Base-by-base conservation (phyloP, 1,140 invertebrate genomes). In the Caenorhabditis remanei region DNA sequence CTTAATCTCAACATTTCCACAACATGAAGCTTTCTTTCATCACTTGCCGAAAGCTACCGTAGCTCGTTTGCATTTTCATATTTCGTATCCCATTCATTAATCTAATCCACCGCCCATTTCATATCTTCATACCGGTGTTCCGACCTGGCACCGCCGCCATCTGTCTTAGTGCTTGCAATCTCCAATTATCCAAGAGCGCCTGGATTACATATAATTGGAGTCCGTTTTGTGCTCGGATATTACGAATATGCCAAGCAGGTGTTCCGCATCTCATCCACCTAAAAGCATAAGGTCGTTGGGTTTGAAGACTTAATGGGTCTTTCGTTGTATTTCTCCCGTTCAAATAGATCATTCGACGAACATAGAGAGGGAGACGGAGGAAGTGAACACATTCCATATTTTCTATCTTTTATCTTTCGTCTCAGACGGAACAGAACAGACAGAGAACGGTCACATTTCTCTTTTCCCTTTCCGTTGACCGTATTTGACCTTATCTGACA, bases 141-240 rank as follows among this genome's bases (percentile, higher is more conserved):
- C 7, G 61, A 32, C 8, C 61, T 58, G 56, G 56, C 32, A 65
- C 32, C 32, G 32, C 32, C 32, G 32, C 61, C 61, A 65, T 16
- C 61, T 65, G 61, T 40, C 32, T 65, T 32, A 32, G 16, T 7
- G 41, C 4, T 4, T 43, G 65, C 65, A 71, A 71, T 46, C 65
- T 43, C 11, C 41, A 71, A 71, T 71, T 71, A 71, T 71, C 19
- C 19, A 14, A 7, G 11, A 19, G 16, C 65, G 46, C 4, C 14
- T 19, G 65, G 65, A 71, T 71, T 71, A 71, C 65, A 16, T 71
- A 2, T 71, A 71, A 43, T 43, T 43, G 65, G 8, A 13, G 32
- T 24, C 61, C 61, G 9, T 43, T 16, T 5, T 43, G 65, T 71
- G 65, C 40, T n/a, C 65, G 65, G 41, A 71, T 40, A 63, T 32